Percentiles rank a stretch among this genome's conserved stretches.
These are phyloP conservation scores for Parthenolecanium corni DNA, from an alignment of 2,888 invertebrate species.

Conservation along the genomic window DNA sequence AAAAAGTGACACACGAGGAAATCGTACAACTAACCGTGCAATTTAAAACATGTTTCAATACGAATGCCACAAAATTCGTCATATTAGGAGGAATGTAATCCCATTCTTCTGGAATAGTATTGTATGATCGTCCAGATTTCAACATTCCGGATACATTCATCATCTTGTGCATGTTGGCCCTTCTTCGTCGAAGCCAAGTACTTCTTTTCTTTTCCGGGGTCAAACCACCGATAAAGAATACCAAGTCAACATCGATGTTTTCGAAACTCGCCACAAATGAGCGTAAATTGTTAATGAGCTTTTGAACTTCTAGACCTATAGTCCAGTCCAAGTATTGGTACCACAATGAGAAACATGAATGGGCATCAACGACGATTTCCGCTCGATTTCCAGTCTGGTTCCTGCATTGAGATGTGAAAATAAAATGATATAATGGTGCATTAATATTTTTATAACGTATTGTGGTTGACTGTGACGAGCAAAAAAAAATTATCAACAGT, in stretches of 20 bases:
- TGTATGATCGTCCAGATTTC: constrained; percentile 30
- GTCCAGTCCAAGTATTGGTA: constrained; percentile 36
- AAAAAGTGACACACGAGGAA: no score
- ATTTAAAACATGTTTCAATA: constrained; percentile 34
- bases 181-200: constrained; percentile 36
- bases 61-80: constrained; percentile 33
- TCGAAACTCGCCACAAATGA: constrained; percentile 35
- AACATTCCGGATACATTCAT: constrained; percentile 33
- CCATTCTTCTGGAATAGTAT: constrained; percentile 31
- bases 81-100: constrained; percentile 35
- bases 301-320: constrained; percentile 36
- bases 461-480: no score
- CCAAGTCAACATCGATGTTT: constrained; percentile 33
- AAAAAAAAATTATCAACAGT: no score
- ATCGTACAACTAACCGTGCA: constrained; percentile 36
- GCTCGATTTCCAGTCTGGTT: constrained; percentile 33
- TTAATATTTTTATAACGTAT: no score
- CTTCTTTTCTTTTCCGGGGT: constrained; percentile 35
- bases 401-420: no score
- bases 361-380: constrained; percentile 36
- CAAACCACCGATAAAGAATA: constrained; percentile 37
- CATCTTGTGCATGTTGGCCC: constrained; percentile 33
- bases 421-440: no score
- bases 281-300: constrained; percentile 34
- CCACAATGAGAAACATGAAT: constrained; percentile 34